Evolutionary conservation across 1,140 invertebrate species (phyloP).

Genomic region (Helicoverpa zea): DNA sequence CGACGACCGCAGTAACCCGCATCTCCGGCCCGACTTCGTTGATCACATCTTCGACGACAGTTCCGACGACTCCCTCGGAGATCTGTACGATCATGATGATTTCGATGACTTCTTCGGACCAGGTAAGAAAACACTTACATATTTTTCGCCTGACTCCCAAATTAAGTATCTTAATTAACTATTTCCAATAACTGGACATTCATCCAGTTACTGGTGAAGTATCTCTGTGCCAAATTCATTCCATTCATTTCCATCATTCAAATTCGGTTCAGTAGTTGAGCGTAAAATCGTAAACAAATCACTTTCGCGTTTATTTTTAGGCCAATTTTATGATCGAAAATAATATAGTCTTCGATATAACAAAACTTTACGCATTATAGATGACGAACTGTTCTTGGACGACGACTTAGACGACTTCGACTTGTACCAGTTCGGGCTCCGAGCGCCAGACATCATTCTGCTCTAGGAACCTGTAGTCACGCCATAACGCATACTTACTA

Average conservation of each 20-base stretch:
- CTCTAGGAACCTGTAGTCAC: slow-evolving; percentile 45
- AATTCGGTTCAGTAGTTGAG: too few relatives aligned
- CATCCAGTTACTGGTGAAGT: too few relatives aligned
- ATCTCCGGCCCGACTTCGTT: slow-evolving; percentile 73
- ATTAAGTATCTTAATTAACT: too few relatives aligned
- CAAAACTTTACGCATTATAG: slow-evolving; percentile 41
- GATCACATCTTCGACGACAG: slow-evolving; percentile 68
- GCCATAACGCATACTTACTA: slow-evolving; percentile 2
- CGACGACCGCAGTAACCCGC: slow-evolving; percentile 73
- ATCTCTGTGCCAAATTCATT: too few relatives aligned
- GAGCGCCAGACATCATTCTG: slow-evolving; percentile 59
- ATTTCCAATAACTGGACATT: too few relatives aligned
- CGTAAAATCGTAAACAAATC: too few relatives aligned
- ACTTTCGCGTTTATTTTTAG: too few relatives aligned
- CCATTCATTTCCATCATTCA: too few relatives aligned
- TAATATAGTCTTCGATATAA: background rate
- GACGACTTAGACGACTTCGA: slow-evolving; percentile 69
- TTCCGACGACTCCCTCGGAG: slow-evolving; percentile 70
- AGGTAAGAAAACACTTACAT: slow-evolving; percentile 47
- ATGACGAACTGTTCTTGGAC: slow-evolving; percentile 67
- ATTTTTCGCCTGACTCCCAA: background rate
- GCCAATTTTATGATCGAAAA: too few relatives aligned
- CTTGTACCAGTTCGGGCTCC: slow-evolving; percentile 55
- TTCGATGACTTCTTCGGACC: slow-evolving; percentile 64
- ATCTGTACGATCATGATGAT: slow-evolving; percentile 70